These are phyloP conservation scores for Macrosoma leucophasiata DNA, from an alignment of 2,888 invertebrate genomes.

Conservation along the genomic window DNA sequence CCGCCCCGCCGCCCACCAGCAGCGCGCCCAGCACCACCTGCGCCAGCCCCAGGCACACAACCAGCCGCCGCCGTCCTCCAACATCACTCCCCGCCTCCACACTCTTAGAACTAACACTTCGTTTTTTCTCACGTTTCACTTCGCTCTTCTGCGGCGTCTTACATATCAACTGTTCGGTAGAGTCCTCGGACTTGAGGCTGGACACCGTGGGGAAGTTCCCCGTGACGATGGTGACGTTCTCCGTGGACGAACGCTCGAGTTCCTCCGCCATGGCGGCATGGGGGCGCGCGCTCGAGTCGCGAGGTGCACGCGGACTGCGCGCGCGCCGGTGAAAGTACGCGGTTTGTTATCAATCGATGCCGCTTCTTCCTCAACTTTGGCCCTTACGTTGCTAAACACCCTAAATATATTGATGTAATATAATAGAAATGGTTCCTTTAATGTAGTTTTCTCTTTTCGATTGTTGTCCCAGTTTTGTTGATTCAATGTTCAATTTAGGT, in stretches of 20 bases:
- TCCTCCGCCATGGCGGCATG: conserved; percentile 36
- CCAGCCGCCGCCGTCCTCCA: conserved; percentile 40
- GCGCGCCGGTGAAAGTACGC: conserved; percentile 33
- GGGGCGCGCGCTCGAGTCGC: conserved; percentile 28
- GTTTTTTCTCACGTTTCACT: conserved; percentile 43
- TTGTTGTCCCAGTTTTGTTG: no score
- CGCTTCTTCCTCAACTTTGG: conserved; percentile 7
- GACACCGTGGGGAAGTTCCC: conserved; percentile 55
- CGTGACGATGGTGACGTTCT: conserved; percentile 36
- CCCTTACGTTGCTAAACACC: no score
- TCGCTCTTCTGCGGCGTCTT: conserved; percentile 63
- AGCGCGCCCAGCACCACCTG: conserved; percentile 79
- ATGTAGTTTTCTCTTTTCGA: no score
- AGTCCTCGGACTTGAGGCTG: conserved; percentile 69
- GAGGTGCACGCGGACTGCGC: conserved; percentile 20
- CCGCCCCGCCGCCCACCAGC: conserved; percentile 78
- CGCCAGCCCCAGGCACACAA: conserved; percentile 73
- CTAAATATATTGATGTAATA: no score
- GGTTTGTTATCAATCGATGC: no score
- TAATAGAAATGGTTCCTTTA: no score
- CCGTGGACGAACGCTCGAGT: conserved; percentile 30
- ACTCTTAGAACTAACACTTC: conserved; percentile 61
- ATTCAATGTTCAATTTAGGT: no score
- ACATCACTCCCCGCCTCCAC: conserved; percentile 54
- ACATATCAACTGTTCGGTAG: conserved; percentile 75